phyloP scores from a whole-genome alignment of 2,888 invertebrate genomes.

The Ophion costatus region DNA sequence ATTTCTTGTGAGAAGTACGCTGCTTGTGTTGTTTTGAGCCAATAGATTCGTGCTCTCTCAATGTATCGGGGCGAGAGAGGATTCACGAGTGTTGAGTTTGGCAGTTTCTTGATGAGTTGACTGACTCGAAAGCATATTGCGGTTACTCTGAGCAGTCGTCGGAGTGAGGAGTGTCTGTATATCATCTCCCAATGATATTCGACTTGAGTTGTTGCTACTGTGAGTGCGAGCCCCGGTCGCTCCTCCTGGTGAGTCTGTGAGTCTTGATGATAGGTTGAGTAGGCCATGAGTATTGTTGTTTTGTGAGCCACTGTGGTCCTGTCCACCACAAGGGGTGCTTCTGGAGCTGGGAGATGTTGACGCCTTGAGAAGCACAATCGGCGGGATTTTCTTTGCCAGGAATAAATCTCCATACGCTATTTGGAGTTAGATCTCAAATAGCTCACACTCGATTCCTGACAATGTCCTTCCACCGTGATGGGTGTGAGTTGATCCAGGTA shows the following conservation, averaged over 20 bases:
- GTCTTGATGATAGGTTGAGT: background rate
- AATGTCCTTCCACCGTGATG: slow-evolving; percentile 67
- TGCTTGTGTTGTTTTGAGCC: slow-evolving; percentile 48
- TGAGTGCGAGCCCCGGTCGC: background rate
- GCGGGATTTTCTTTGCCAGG: slow-evolving; percentile 54
- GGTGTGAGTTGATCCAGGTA: slow-evolving; percentile 65
- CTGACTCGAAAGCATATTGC: background rate
- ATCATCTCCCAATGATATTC: background rate
- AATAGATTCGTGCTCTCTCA: slow-evolving; percentile 28
- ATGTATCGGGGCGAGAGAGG: background rate
- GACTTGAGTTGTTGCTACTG: background rate
- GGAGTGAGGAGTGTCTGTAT: background rate
- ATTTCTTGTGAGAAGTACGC: slow-evolving; percentile 39
- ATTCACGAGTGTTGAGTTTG: background rate
- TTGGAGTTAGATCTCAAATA: slow-evolving; percentile 58
- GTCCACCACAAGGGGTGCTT: slow-evolving; percentile 23
- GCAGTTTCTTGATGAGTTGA: background rate
- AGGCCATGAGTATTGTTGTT: background rate
- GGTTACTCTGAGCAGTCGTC: background rate
- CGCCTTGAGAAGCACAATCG: slow-evolving; percentile 50
- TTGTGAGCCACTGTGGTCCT: slow-evolving; percentile 23
- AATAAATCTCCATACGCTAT: slow-evolving; percentile 39
- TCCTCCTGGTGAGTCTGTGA: background rate
- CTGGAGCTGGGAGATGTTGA: slow-evolving; percentile 14
- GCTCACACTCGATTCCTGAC: slow-evolving; percentile 71